Evolutionary conservation across 2,888 invertebrate species (phyloP), one percentile per base, ranked within the genome.

Genomic region (Drosophila demipolita): DNA sequence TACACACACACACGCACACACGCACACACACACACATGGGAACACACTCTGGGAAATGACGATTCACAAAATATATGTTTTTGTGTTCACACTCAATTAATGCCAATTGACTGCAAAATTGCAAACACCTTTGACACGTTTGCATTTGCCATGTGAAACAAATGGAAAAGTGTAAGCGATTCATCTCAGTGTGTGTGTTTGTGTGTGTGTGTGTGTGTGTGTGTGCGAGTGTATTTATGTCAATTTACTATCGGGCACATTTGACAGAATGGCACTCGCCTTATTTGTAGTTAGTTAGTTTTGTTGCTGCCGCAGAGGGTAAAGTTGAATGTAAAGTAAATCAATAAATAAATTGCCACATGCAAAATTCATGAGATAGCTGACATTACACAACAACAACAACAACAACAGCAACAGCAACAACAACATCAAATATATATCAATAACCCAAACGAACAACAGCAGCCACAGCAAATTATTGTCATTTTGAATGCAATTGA

Each of bases 61-160:
- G 78, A 88, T 90, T 90, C 80, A 83, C 87, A 81, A 87, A 87
- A 90, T 90, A 87, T 85, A 90, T 89, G 84, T 85, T 85, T 85
- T 80, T 90, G 87, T 87, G 90, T 87, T 87, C 86, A 89, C 86
- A 90, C 86, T 87, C 90, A 87, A 87, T 87, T 87, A 87, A 87
- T 89, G 84, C 87, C 90, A 87, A 87, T 87, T 87, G 87, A 87
- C 87, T 89, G 87, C 87, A 76, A 87, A 87, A 87, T 90, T 89
- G 88, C 86, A 78, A 86, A 86, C 91, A 90, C 88, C 90, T 90
- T 90, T 88, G 90, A 88, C 90, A 88, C 79, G 82, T 83, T 88
- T 87, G 63, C 80, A 79, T 79, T 79, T 79, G 78, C 67, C 81
- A 61, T 77, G 66, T 73, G 69, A 83, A 72, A 66, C 75, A 78